Evolutionary conservation across 2,888 invertebrate genomes (phyloP).

Genomic region (Ctenicera cuprea): DNA sequence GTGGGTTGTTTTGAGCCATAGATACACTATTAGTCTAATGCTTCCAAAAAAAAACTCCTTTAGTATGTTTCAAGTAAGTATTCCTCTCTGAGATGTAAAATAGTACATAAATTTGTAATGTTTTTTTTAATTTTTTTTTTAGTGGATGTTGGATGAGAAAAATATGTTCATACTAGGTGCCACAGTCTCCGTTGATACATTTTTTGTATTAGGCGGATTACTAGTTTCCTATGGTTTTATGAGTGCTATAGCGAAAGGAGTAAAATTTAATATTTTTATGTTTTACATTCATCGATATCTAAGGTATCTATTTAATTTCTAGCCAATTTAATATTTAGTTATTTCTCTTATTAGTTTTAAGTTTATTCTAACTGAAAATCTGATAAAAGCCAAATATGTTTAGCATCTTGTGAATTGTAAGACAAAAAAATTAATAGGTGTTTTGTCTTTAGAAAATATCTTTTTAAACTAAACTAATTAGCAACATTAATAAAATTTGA

Average conservation of each 20-base stretch:
- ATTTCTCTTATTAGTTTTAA: too few species aligned
- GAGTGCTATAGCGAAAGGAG: not conserved
- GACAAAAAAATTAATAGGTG: too few species aligned
- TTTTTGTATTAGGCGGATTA: constrained; percentile 5
- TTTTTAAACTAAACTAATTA: too few species aligned
- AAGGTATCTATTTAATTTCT: constrained; percentile 11
- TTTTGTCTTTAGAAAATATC: too few species aligned
- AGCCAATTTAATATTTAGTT: too few species aligned
- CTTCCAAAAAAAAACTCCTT: not conserved
- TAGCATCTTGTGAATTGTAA: too few species aligned
- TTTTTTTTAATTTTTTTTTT: not conserved
- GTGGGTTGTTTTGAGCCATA: constrained; percentile 71
- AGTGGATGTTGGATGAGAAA: not conserved
- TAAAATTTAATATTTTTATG: constrained; percentile 1
- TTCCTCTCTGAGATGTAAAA: too few species aligned
- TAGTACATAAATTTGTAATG: too few species aligned
- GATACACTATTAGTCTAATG: not conserved
- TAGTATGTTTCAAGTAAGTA: too few species aligned
- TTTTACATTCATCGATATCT: constrained; percentile 6
- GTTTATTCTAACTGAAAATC: too few species aligned
- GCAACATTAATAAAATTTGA: too few species aligned
- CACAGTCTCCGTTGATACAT: constrained; percentile 14
- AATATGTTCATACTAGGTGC: constrained; percentile 19
- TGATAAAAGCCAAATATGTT: too few species aligned
- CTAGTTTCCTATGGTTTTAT: constrained; percentile 1